These are phyloP conservation scores for Nipponacmea schrenckii DNA, from an alignment of 2,888 invertebrate genomes.

Conservation along the genomic window DNA sequence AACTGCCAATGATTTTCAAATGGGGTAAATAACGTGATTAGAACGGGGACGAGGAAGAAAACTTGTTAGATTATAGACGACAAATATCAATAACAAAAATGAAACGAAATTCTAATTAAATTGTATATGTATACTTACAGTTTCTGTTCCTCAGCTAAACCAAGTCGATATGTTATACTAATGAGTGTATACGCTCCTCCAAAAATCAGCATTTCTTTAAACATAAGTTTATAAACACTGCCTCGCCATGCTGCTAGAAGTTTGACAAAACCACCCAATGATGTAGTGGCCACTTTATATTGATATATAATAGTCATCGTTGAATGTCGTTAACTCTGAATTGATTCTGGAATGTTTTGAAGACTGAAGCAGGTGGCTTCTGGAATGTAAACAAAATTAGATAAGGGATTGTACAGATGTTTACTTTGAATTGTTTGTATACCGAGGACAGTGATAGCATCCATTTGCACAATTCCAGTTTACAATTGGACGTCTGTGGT, in stretches of 20 bases:
- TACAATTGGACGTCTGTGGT: too few relatives aligned
- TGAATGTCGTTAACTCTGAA: background rate
- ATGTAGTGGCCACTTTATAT: conserved; percentile 53
- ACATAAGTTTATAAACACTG: conserved; percentile 93
- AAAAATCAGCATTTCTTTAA: conserved; percentile 87
- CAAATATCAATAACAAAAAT: too few relatives aligned
- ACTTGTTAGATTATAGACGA: too few relatives aligned
- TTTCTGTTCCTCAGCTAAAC: conserved; percentile 77
- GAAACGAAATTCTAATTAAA: too few relatives aligned
- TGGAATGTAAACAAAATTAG: background rate
- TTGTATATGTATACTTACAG: conserved; percentile 74
- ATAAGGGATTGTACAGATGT: background rate
- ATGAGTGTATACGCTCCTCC: conserved; percentile 82
- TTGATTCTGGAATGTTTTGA: background rate
- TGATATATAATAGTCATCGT: conserved; percentile 59
- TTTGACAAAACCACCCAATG: conserved; percentile 54
- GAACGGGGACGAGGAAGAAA: too few relatives aligned
- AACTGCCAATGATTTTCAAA: too few relatives aligned
- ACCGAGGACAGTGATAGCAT: too few relatives aligned
- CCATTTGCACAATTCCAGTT: too few relatives aligned
- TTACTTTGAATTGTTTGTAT: background rate
- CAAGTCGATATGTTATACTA: conserved; percentile 81
- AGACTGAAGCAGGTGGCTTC: background rate
- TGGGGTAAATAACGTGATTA: too few relatives aligned
- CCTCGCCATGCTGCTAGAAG: conserved; percentile 84